Evolutionary conservation across 2,113 vertebrate genomes (phyloP).

Genomic region (Bombycilla garrulus): DNA sequence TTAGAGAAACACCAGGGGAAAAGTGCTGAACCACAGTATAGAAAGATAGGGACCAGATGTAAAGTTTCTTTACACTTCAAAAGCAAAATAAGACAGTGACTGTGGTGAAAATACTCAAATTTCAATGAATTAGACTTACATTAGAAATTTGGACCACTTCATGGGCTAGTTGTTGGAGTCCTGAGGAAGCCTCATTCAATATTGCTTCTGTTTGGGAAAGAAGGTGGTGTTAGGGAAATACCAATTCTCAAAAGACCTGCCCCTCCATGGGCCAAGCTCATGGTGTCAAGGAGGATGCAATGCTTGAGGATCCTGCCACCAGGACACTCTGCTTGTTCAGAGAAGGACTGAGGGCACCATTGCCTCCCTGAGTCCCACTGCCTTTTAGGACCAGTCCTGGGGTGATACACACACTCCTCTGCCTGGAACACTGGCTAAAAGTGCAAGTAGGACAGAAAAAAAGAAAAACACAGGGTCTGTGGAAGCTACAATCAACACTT

Average conservation of each 20-base stretch:
- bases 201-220: not conserved
- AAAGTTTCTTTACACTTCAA: not conserved
- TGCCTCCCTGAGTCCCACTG: not conserved
- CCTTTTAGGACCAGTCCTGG: not conserved
- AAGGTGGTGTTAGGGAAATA: not conserved
- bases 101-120: not conserved
- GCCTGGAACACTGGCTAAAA: not conserved
- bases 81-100: not conserved
- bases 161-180: not conserved
- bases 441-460: not conserved
- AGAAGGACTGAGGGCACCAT: not conserved
- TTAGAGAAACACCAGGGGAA: not conserved
- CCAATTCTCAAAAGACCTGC: not conserved
- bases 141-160: not conserved
- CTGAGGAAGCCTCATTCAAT: not conserved
- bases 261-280: accelerated
- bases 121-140: not conserved
- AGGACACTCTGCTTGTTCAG: not conserved
- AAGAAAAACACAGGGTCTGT: not conserved
- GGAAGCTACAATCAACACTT: not conserved
- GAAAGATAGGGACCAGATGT: not conserved
- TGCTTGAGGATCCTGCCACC: not conserved
- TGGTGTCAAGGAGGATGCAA: accelerated
- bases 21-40: not conserved
- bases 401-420: not conserved